These are phyloP conservation scores for Hydractinia echinata DNA, from an alignment of 30 jellyfish, hydroid and myxozoan species.

Conservation along the genomic window DNA sequence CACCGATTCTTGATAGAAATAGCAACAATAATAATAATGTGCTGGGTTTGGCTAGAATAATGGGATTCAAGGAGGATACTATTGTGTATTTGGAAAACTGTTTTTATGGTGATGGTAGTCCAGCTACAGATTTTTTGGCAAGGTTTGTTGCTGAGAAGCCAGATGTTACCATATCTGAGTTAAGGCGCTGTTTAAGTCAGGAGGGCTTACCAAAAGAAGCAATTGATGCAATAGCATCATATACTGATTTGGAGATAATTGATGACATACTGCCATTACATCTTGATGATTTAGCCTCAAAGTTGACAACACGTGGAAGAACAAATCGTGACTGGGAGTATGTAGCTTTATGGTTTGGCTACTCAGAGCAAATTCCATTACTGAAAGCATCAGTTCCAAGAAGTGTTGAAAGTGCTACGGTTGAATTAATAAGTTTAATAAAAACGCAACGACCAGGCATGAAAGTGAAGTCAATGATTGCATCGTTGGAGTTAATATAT, in stretches of 20 bases:
- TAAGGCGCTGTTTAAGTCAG: background rate
- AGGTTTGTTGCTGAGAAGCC: background rate
- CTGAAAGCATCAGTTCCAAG: constrained; percentile 6
- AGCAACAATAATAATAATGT: constrained; percentile 5
- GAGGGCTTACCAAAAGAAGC: background rate
- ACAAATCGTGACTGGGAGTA: background rate
- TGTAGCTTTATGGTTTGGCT: constrained; percentile 7
- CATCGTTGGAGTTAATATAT: background rate
- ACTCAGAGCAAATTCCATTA: background rate
- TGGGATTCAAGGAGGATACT: background rate
- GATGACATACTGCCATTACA: background rate
- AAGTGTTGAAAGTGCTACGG: background rate
- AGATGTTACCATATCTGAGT: background rate
- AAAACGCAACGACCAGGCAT: background rate
- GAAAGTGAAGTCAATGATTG: background rate
- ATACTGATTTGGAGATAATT: background rate
- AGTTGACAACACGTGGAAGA: constrained; percentile 7
- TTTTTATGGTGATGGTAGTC: constrained; percentile 4
- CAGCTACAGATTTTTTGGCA: background rate
- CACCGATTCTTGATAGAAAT: constrained; percentile 2
- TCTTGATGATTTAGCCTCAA: background rate
- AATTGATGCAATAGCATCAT: background rate
- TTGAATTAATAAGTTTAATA: background rate
- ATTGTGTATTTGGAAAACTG: background rate
- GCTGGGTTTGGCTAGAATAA: background rate